Base-by-base conservation (phyloP, 2,113 vertebrate species). In the Malurus melanocephalus region DNA sequence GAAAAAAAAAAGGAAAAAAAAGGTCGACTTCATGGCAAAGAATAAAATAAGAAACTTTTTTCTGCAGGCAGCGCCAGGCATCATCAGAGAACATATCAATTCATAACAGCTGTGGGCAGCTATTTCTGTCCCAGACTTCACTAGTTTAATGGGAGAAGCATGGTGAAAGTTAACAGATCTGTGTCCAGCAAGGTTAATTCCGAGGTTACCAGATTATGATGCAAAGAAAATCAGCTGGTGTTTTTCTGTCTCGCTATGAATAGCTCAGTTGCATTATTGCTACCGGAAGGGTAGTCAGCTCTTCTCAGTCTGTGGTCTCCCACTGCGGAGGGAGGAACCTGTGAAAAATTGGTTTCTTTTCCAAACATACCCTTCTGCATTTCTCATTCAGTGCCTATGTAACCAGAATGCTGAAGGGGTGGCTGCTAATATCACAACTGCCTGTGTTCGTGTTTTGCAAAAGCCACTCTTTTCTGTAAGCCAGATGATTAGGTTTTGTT, bases 171-270 rank as follows among this genome's bases (percentile, higher is more conserved):
- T 65, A 92, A 85, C 73, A 89, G 86, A 89, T 92, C 94, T 93
- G 61, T 59, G 79, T 94, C 92, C 90, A 88, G 83, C 62, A 67
- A 87, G 92, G 94, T 96, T 95, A 95, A 92, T 87, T 68, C 68
- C 2, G 72, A 90, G 95, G 91, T 89, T 90, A 93, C 38, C 55
- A 67, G 88, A 79, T 90, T 85, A 88, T 60, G 86, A 95, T 90
- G 86, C 91, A 86, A 81, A 90, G 79, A 76, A 94, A 93, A 48
- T 62, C 80, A 83, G 38, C 46, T 19, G 35, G 84, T 89, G 79
- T 86, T 95, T 93, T 91, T 93, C 72, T 55, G 49, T 82, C 81
- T 87, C 0, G 14, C 93, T 91, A 76, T 80, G 83, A 92, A 90
- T 65, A 94, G 68, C 3, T 0, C 59, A 60, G 79, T 79, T 81